Evolutionary conservation across 2,113 vertebrate genomes (phyloP).

Genomic region (Nesogale talazaci): DNA sequence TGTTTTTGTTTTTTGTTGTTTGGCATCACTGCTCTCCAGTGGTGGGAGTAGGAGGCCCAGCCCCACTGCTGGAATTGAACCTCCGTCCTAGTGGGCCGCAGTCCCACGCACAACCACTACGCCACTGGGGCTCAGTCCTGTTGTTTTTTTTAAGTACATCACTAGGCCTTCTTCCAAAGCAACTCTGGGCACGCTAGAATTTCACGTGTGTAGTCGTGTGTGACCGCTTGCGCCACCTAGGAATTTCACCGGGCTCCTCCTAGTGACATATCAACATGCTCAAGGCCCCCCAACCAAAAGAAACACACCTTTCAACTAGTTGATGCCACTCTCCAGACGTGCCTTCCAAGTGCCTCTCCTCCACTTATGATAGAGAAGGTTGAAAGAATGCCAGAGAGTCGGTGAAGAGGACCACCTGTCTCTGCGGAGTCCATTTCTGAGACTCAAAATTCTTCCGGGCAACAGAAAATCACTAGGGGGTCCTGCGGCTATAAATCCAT

Average conservation of each 20-base stretch:
- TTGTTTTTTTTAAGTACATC: neutral
- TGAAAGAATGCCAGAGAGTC: conserved; percentile 7
- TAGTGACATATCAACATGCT: neutral
- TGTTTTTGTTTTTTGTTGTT: neutral
- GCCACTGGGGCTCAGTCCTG: too few relatives aligned
- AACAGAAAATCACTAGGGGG: too few relatives aligned
- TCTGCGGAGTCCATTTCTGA: too few relatives aligned
- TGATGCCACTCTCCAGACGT: neutral
- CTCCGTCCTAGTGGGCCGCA: too few relatives aligned
- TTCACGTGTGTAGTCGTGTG: neutral
- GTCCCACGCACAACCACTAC: too few relatives aligned
- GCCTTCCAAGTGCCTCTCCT: neutral
- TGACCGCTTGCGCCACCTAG: neutral
- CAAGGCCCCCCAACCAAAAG: neutral
- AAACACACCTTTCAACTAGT: neutral
- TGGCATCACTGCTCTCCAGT: too few relatives aligned
- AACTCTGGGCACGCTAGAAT: neutral
- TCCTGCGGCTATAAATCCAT: too few relatives aligned
- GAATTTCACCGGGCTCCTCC: neutral
- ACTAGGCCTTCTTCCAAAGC: neutral
- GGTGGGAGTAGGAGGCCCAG: too few relatives aligned
- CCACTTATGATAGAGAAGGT: neutral
- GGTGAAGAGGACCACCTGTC: neutral
- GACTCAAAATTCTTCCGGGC: too few relatives aligned
- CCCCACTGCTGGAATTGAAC: too few relatives aligned